Evolutionary conservation across 2,888 invertebrate species (phyloP).

Genomic region (Pocota personata): DNA sequence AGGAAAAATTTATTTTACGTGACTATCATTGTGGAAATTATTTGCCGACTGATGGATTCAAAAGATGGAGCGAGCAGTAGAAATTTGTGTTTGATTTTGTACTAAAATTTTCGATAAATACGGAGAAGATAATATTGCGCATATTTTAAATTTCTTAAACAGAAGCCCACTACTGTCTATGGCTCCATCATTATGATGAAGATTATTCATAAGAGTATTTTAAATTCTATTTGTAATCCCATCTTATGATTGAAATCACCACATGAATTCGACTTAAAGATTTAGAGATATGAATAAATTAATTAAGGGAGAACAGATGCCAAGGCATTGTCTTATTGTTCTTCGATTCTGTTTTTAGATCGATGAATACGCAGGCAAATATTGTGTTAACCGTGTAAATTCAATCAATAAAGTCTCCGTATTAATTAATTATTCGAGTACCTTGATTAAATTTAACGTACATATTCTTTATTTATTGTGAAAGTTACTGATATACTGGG

Average conservation of each 20-base stretch:
- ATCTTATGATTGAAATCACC: slow-evolving; percentile 6
- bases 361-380: too few species aligned
- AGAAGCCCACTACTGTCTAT: not conserved
- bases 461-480: too few species aligned
- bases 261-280: not conserved
- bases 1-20: slow-evolving; percentile 55
- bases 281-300: not conserved
- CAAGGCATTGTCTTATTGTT: too few species aligned
- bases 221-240: not conserved
- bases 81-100: not conserved
- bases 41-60: slow-evolving; percentile 36
- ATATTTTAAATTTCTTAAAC: not conserved
- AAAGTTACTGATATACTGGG: too few species aligned
- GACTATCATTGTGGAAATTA: slow-evolving; percentile 57
- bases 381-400: too few species aligned
- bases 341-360: too few species aligned
- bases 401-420: too few species aligned
- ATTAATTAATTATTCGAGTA: too few species aligned
- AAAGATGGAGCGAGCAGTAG: not conserved
- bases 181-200: not conserved
- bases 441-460: too few species aligned
- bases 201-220: not conserved
- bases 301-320: not conserved
- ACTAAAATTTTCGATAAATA: not conserved
- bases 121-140: not conserved